phyloP scores from a whole-genome alignment of 2,113 vertebrate genomes.

The Labeo catla region DNA sequence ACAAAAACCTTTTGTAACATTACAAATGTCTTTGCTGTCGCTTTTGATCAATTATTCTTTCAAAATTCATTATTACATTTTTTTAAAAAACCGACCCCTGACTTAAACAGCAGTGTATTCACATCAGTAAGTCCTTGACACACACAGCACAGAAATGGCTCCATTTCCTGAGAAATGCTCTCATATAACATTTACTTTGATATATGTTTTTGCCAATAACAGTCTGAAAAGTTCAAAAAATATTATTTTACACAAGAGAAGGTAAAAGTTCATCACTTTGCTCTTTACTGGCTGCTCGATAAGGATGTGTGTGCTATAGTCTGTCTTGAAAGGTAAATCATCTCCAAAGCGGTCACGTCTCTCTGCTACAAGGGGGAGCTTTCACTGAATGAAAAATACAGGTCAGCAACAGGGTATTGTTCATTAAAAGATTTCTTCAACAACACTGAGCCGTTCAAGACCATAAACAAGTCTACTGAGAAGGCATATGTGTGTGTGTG shows the following conservation, averaged over 20 bases:
- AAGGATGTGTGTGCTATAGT: background rate
- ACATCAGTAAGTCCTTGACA: background rate
- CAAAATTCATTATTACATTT: too few species aligned
- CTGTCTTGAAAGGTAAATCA: background rate
- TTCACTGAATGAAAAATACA: background rate
- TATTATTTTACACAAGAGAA: background rate
- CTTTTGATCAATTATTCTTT: too few species aligned
- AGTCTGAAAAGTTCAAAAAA: background rate
- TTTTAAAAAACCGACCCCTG: too few species aligned
- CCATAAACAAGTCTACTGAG: background rate
- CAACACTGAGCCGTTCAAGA: background rate
- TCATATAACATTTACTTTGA: background rate
- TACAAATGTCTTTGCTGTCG: too few species aligned
- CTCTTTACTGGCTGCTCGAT: background rate
- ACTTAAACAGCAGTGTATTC: background rate
- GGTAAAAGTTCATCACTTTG: background rate
- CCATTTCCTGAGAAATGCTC: background rate
- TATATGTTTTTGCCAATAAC: background rate
- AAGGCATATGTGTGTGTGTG: background rate
- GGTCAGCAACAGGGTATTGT: background rate
- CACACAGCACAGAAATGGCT: background rate
- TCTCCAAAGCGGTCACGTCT: slow-evolving; percentile 7
- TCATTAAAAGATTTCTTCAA: background rate
- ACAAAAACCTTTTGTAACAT: too few species aligned
- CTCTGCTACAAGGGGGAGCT: background rate